These are phyloP conservation scores for Notiomystis cincta DNA, from an alignment of 2,113 vertebrate genomes.

Conservation along the genomic window DNA sequence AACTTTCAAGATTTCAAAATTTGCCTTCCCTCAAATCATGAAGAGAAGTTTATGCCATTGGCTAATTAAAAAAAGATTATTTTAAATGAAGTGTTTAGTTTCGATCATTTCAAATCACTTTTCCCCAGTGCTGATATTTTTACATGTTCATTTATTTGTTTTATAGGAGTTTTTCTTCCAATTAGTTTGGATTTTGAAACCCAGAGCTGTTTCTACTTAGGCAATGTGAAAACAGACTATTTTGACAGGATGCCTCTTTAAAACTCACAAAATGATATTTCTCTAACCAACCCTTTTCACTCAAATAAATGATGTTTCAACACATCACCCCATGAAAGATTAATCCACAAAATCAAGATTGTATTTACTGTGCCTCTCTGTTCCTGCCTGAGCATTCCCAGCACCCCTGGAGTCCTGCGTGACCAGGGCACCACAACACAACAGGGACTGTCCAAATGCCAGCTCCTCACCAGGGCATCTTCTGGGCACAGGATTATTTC, in stretches of 20 bases:
- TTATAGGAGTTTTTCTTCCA: neutral
- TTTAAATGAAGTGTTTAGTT: neutral
- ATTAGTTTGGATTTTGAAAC: neutral
- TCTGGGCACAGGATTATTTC: neutral
- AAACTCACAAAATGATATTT: neutral
- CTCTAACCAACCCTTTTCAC: neutral
- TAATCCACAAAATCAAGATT: neutral
- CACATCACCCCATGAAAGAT: neutral
- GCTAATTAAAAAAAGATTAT: neutral
- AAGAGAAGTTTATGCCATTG: neutral
- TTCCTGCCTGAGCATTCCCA: neutral
- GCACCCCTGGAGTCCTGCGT: fast-evolving
- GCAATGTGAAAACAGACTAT: conserved; percentile 8
- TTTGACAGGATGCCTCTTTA: conserved; percentile 25
- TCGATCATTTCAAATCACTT: neutral
- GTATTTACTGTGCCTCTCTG: neutral
- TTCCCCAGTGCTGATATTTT: neutral
- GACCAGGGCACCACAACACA: neutral
- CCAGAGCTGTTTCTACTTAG: conserved; percentile 20
- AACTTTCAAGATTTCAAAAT: neutral
- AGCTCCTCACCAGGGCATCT: neutral
- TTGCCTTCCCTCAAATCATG: neutral
- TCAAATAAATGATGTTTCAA: conserved; percentile 9
- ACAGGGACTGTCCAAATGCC: neutral
- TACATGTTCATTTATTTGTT: conserved; percentile 1